These are phyloP conservation scores for Balaeniceps rex DNA, from an alignment of 2,113 vertebrate species.

Conservation along the genomic window DNA sequence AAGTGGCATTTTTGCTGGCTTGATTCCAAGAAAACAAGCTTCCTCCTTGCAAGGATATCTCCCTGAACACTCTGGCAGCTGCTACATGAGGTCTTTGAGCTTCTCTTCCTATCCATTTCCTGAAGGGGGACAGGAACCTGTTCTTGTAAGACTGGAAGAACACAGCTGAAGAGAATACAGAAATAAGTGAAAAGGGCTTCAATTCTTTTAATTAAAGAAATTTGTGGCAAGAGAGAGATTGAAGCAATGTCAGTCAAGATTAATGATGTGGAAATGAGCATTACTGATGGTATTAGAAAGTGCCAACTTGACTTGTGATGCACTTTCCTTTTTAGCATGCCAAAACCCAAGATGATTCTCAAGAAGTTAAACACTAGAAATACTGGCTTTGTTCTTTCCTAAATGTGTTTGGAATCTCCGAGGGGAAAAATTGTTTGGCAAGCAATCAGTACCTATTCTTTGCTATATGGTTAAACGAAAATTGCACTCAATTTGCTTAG, in stretches of 20 bases:
- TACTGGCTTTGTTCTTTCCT: background rate
- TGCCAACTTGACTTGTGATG: slow-evolving; percentile 27
- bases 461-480: background rate
- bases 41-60: background rate
- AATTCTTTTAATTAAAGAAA: slow-evolving; percentile 12
- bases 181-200: background rate
- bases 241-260: slow-evolving; percentile 30
- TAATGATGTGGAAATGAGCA: slow-evolving; percentile 13
- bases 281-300: slow-evolving; percentile 8
- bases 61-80: background rate
- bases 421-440: background rate
- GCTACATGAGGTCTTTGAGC: background rate
- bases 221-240: background rate
- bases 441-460: slow-evolving; percentile 2
- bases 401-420: slow-evolving; percentile 4
- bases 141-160: background rate
- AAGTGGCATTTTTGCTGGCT: background rate
- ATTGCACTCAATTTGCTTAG: background rate
- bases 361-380: slow-evolving; percentile 15
- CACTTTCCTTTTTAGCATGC: background rate
- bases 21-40: background rate
- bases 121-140: background rate
- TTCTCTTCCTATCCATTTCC: background rate
- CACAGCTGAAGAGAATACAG: background rate
- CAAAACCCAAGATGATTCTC: slow-evolving; percentile 27